Evolutionary conservation across 1,140 invertebrate species (phyloP), one percentile per base, ranked within the genome.

Genomic region (Portunus trituberculatus): DNA sequence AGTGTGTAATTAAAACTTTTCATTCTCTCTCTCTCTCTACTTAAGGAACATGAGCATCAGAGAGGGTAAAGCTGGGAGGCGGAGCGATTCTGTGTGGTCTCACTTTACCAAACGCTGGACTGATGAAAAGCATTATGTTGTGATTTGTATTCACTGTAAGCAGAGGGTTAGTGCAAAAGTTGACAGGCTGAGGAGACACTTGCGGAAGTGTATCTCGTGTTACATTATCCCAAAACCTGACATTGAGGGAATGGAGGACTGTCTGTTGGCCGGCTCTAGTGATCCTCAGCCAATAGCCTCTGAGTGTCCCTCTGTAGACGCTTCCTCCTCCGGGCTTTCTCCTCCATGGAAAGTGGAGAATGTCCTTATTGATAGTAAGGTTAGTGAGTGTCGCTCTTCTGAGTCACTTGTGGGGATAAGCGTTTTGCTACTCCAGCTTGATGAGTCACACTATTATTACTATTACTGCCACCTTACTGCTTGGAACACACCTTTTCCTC

Each of bases 351-450:
- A 95, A 95, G 59, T 92, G 94, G 94, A 95, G 83, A 95, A 95
- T 93, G 84, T 88, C 88, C 94, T 95, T 95, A 46, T 95, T 95
- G 94, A 95, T 95, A 95, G 94, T 95, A 95, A 95, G 94, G 94
- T 95, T 95, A 95, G 94, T 95, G 91, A 95, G 76, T 95, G 94
- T 95, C 91, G 29, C 88, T 48, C 93, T 48, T 89, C 48, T 59
- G 92, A 52, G 88, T 92, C 94, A 95, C 94, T 92, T 92, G 83
- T 92, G 76, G 94, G 94, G 91, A 92, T 90, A 39, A 95, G 84
- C 91, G 88, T 88, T 59, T 95, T 95, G 94, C 94, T 89, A 95
- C 91, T 83, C 52, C 45, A 86, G 90, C 90, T 95, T 95, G 39
- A 82, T 95, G 84, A 95, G 94, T 87, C 94, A 95, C 94, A 92